Percentiles rank a stretch among this genome's conserved stretches.
These are phyloP conservation scores for Anthoscopus minutus DNA, from an alignment of 2,113 vertebrate species.

Conservation along the genomic window DNA sequence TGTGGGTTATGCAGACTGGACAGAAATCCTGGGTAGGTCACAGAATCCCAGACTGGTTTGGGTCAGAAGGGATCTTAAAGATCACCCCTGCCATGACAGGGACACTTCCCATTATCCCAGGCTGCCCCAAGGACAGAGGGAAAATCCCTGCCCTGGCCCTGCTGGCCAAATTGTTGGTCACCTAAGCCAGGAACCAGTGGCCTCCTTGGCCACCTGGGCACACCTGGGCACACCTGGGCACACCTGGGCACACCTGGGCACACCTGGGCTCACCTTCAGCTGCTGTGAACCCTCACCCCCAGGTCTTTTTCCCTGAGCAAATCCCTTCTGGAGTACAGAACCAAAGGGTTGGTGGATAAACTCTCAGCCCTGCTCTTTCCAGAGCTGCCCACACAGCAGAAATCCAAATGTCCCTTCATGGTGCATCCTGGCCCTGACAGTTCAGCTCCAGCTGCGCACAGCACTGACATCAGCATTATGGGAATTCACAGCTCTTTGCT, in stretches of 20 bases:
- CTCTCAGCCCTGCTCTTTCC: not conserved
- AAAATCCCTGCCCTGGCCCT: not conserved
- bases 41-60: not conserved
- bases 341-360: not conserved
- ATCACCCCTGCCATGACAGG: not conserved
- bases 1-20: not conserved
- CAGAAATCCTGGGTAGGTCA: not conserved
- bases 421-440: too few species aligned
- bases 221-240: not conserved
- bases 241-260: not conserved
- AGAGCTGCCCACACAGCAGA: not conserved
- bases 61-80: not conserved
- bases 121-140: not conserved
- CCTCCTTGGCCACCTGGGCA: not conserved
- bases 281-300: not conserved
- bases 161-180: not conserved
- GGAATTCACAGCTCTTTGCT: not conserved
- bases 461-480: not conserved
- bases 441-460: not conserved
- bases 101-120: not conserved
- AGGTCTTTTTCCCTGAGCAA: not conserved
- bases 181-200: not conserved
- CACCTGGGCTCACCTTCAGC: not conserved
- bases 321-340: not conserved
- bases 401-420: rapidly evolving